Conservation (phyloP, 1,140 invertebrate genomes). For the Dolichoris vasculosae region DNA sequence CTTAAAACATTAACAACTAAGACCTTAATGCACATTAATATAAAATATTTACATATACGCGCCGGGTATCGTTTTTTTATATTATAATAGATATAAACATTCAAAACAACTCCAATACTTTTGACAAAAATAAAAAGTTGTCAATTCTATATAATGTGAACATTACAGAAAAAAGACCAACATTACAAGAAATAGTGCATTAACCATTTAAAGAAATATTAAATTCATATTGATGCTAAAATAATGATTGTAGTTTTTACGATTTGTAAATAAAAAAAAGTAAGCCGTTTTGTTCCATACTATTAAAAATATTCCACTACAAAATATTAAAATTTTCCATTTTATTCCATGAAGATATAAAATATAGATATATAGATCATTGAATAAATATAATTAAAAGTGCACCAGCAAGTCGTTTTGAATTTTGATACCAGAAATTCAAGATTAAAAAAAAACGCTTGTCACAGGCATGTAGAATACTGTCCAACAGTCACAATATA, state of each 20-base stretch:
- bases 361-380: too few species aligned
- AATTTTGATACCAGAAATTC: conserved; percentile 30
- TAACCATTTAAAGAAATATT: too few species aligned
- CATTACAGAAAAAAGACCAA: too few species aligned
- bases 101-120: conserved; percentile 23
- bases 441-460: conserved; percentile 19
- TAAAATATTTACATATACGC: conserved; percentile 53
- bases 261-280: too few species aligned
- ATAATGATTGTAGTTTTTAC: too few species aligned
- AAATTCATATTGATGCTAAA: too few species aligned
- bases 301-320: too few species aligned
- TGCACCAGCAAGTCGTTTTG: not conserved
- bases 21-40: conserved; percentile 29
- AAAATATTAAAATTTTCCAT: too few species aligned
- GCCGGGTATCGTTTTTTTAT: conserved; percentile 4
- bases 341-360: too few species aligned
- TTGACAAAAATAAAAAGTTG: not conserved
- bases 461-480: conserved; percentile 47
- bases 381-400: not conserved
- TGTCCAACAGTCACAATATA: conserved; percentile 48
- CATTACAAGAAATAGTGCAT: too few species aligned
- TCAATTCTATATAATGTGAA: not conserved
- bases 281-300: too few species aligned
- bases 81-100: conserved; percentile 30
- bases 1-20: conserved; percentile 44